A percentile compares a stretch with the other conserved stretches of the same genome.
phyloP scores from a whole-genome alignment of 1,140 invertebrate genomes.

The Tetramorium alpestre region DNA sequence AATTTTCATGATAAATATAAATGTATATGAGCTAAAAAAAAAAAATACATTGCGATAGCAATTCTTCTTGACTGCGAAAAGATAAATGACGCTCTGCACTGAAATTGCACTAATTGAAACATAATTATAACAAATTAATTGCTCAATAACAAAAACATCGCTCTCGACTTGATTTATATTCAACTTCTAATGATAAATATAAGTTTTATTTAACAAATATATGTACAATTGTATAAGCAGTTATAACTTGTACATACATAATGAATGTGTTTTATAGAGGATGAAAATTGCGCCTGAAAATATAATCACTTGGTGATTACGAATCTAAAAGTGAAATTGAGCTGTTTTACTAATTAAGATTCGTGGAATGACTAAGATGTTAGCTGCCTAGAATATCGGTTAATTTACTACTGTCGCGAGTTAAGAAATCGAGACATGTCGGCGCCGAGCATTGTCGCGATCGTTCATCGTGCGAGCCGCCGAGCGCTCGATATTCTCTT shows the following conservation, averaged over 20 bases:
- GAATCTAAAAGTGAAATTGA: no score
- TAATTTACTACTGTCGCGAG: slow-evolving; percentile 3
- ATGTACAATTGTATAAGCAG: background rate
- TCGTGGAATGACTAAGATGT: background rate
- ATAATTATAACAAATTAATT: background rate
- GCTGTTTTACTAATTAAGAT: background rate
- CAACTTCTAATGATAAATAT: background rate
- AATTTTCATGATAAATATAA: background rate
- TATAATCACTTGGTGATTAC: no score
- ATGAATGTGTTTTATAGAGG: background rate
- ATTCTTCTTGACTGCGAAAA: background rate
- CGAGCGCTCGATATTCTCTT: slow-evolving; percentile 24
- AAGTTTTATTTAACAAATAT: background rate
- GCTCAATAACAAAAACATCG: background rate
- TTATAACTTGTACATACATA: background rate
- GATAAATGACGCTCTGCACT: background rate
- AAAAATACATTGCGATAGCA: background rate
- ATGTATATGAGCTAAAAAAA: background rate
- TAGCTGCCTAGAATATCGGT: background rate
- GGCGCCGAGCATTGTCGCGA: slow-evolving; percentile 41
- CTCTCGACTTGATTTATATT: background rate
- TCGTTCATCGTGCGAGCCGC: slow-evolving; percentile 30
- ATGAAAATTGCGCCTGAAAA: background rate
- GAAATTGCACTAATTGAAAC: background rate
- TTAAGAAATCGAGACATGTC: slow-evolving; percentile 47